A percentile compares a stretch with the other conserved stretches of the same genome.
These are phyloP conservation scores for Uloborus diversus DNA, from an alignment of 1,140 invertebrate species.

Conservation along the genomic window DNA sequence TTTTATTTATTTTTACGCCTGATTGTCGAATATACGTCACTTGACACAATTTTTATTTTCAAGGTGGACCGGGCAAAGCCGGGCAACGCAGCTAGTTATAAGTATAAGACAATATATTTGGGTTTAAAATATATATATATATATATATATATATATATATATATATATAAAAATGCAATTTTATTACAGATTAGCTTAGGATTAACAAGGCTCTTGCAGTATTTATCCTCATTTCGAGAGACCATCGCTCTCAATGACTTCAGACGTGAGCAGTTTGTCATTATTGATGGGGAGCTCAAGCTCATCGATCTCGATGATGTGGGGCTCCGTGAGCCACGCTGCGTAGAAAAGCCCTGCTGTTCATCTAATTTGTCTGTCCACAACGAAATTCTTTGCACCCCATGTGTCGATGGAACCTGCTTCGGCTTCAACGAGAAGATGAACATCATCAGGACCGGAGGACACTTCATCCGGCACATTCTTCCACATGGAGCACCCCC, in stretches of 20 bases:
- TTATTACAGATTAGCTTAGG: constrained; percentile 64
- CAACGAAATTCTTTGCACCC: constrained; percentile 9
- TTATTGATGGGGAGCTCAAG: constrained; percentile 66
- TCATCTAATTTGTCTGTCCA: background rate
- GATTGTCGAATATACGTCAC: no score
- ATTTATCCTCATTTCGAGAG: constrained; percentile 66
- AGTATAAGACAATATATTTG: background rate
- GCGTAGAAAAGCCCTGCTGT: constrained; percentile 55
- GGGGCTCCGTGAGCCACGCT: constrained; percentile 65
- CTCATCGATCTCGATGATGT: constrained; percentile 69
- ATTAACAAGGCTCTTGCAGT: constrained; percentile 65
- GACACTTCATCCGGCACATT: constrained; percentile 66
- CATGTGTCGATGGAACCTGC: constrained; percentile 60
- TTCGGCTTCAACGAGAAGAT: constrained; percentile 66
- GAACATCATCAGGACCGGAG: constrained; percentile 67
- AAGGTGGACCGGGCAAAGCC: no score
- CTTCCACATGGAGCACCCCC: constrained; percentile 66
- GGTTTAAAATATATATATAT: background rate
- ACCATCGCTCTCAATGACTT: constrained; percentile 68
- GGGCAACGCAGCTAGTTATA: no score
- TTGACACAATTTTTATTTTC: no score
- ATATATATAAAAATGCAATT: no score
- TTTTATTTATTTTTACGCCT: no score
- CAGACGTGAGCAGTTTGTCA: constrained; percentile 68
- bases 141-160: background rate